Evolutionary conservation across 2,888 invertebrate species (phyloP), one percentile per base, ranked within the genome.

Genomic region (Yponomeuta sedellus): DNA sequence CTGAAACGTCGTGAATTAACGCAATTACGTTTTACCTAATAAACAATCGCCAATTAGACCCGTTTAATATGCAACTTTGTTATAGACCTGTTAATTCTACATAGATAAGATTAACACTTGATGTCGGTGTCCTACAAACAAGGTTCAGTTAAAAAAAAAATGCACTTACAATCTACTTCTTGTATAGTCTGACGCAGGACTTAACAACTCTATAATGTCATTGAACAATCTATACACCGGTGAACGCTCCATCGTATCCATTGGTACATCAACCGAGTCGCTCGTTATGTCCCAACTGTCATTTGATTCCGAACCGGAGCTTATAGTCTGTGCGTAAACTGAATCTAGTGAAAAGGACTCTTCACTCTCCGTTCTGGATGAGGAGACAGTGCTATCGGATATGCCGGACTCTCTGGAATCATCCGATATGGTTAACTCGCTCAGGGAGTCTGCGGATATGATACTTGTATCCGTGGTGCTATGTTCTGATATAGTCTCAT

Each of bases 381-480:
- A 34, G 8, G 34, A 34, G 34, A 34, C 34, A 34, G 6, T 34
- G 34, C 34, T 34, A 34, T 34, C 34, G 34, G 34, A 34, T 34
- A 34, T 34, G 34, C 34, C 34, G 10, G 34, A 34, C 34, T 34
- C 34, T 34, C 34, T 1, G 34, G 34, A 34, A 34, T 34, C 34
- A 34, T 34, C 8, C 8, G 34, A 34, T 34, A 34, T 34, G 34
- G 34, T 34, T 5, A 34, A 34, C 34, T 34, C 34, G 34, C 34
- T 34, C 34, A 34, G 34, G 1, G 44, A 52, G 16, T 16, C 44
- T 52, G 12, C 12, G 5, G 44, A 52, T 20, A 74, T 6, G 1
- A 87, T 76, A 59, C 86, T 86, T 0, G 86, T 88, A 66, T 89
- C 88, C 0, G 82, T 73, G 0, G 88, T 88, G 12, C 77, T 86